phyloP scores from a whole-genome alignment of 2,888 invertebrate species.

The Agrochola circellaris region DNA sequence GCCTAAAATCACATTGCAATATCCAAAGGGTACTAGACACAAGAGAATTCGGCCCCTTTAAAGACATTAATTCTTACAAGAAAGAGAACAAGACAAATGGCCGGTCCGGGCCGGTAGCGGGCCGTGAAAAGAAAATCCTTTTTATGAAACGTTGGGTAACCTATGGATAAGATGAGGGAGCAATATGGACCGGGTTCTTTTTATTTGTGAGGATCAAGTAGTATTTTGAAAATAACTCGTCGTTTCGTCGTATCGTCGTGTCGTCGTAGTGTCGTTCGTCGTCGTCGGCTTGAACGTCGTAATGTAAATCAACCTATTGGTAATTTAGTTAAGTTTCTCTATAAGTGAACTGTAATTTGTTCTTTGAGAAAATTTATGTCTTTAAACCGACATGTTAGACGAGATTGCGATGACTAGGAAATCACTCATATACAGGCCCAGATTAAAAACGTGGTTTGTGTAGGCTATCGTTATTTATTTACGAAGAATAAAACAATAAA shows the following conservation, averaged over 20 bases:
- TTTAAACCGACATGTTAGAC: too few relatives aligned
- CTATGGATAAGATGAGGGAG: constrained; percentile 67
- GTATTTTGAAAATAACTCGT: not conserved
- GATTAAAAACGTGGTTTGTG: not conserved
- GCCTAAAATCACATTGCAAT: constrained; percentile 60
- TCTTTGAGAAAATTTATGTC: too few relatives aligned
- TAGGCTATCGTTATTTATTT: not conserved
- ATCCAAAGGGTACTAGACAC: constrained; percentile 66
- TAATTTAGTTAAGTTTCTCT: too few relatives aligned
- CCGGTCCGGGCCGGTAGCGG: constrained; percentile 71
- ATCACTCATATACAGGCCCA: not conserved
- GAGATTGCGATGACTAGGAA: not conserved
- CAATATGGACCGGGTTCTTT: not conserved
- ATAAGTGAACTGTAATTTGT: too few relatives aligned
- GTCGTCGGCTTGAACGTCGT: too few relatives aligned
- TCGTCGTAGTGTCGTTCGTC: too few relatives aligned
- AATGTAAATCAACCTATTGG: too few relatives aligned
- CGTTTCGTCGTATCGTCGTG: too few relatives aligned
- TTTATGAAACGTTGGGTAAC: constrained; percentile 69
- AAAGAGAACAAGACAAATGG: constrained; percentile 78
- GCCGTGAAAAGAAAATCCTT: constrained; percentile 87
- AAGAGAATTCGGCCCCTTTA: constrained; percentile 76
- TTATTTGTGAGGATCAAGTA: not conserved
- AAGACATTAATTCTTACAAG: constrained; percentile 83
- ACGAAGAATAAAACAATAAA: not conserved